Conservation (phyloP, 2,797 vertebrate species). For the Vipera latastei region DNA sequence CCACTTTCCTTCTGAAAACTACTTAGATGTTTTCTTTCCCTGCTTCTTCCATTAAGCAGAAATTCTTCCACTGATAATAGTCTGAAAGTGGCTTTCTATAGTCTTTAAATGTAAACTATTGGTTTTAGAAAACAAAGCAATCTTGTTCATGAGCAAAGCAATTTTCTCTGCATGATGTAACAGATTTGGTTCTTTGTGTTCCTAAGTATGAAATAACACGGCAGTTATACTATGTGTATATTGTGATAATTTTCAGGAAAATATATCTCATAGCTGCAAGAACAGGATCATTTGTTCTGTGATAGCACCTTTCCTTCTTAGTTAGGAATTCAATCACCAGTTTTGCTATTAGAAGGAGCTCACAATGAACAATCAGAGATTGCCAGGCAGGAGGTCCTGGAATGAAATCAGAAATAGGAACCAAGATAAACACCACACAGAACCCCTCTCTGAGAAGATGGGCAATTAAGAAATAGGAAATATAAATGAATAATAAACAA, state of each 20-base stretch:
- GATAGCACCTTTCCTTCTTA: neutral
- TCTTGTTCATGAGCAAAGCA: neutral
- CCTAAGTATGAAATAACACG: neutral
- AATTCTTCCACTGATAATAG: neutral
- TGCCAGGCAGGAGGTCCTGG: neutral
- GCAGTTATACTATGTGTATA: neutral
- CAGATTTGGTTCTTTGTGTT: neutral
- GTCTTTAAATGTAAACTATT: neutral
- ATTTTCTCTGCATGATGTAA: neutral
- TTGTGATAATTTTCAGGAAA: neutral
- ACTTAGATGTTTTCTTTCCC: neutral
- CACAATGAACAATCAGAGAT: neutral
- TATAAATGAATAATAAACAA: neutral
- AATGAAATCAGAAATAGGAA: neutral
- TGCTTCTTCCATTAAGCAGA: neutral
- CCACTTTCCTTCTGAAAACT: neutral
- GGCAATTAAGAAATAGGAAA: neutral
- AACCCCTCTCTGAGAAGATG: neutral
- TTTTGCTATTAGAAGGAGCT: neutral
- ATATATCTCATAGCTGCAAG: neutral
- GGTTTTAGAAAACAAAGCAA: neutral
- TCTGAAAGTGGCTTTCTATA: neutral
- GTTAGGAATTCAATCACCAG: neutral
- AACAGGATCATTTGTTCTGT: neutral
- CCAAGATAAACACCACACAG: neutral